Percentiles rank a stretch among this genome's conserved stretches.
These are phyloP conservation scores for Corella eumyota DNA, from an alignment of 23 tunicate species.

Conservation along the genomic window DNA sequence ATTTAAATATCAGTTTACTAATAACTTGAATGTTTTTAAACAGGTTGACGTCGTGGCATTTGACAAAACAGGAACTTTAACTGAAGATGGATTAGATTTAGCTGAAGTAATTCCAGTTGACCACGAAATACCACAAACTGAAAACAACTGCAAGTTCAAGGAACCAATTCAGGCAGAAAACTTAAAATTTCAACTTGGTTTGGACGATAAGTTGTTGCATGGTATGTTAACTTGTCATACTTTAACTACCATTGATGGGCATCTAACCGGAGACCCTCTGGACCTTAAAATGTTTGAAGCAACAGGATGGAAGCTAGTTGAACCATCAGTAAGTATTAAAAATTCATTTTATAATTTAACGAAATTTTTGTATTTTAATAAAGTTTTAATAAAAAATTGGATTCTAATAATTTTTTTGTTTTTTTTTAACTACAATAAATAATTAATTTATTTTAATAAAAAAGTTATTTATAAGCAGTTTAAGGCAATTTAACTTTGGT, in stretches of 20 bases:
- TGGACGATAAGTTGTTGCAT: conserved; percentile 9
- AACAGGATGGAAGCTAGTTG: conserved; percentile 78
- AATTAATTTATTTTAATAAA: too few relatives aligned
- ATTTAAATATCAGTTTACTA: too few relatives aligned
- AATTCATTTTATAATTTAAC: too few relatives aligned
- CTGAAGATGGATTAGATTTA: conserved; percentile 91
- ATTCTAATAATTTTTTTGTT: too few relatives aligned
- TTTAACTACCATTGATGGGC: conserved; percentile 69
- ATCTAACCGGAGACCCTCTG: conserved; percentile 85
- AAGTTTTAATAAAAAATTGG: too few relatives aligned
- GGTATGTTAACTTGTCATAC: conserved; percentile 91
- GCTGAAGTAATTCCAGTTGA: conserved; percentile 18
- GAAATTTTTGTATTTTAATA: too few relatives aligned
- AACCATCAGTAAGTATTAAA: conserved; percentile 63
- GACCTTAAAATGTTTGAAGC: conserved; percentile 96
- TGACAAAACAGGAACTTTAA: conserved; percentile 97
- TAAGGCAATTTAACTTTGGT: too few relatives aligned
- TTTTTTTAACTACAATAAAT: too few relatives aligned
- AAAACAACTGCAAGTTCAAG: conserved; percentile 6
- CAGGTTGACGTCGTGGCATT: conserved; percentile 92
- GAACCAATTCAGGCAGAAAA: conserved; percentile 7
- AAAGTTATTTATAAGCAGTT: too few relatives aligned
- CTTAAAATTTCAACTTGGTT: background rate
- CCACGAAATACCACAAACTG: background rate
- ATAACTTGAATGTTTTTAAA: background rate